Base-by-base conservation (phyloP, 2,888 invertebrate species). In the Melieria crassipennis region DNA sequence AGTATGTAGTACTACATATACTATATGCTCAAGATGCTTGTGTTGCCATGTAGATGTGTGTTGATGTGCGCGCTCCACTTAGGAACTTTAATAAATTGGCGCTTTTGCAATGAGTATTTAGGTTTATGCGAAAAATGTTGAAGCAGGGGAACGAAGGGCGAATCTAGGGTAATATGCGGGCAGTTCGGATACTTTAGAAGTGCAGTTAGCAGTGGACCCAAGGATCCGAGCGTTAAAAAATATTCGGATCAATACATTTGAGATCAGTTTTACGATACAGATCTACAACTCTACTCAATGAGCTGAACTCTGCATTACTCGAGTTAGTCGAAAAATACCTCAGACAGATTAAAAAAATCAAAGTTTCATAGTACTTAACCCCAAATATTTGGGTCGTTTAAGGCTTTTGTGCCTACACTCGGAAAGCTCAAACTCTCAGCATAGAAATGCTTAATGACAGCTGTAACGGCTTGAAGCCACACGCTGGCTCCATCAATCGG, bases 11-110 rank as follows among this genome's bases (percentile, higher is more conserved):
- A 30, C 13, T 55, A 16, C 16, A 10, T 58, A 7, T 4, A 43
- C 10, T 58, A 7, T 4, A 43, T 42, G 7, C 0, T 57, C 16
- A 7, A 13, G 9, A 5, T 55, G 9, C 5, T 5, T 30, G 30
- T 16, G 16, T 1, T 57, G 60, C 43, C 7, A 42, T 58, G 43
- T 60, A 43, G n/a, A 60, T 60, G n/a, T 45, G 52, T 43, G 43
- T 52, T 1, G 13, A 52, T 52, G 45, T 56, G 55, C 46, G 7
- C 45, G 65, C 16, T 50, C 63, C 50, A 50, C 30, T 65, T 65
- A 45, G 43, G 65, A 65, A 65, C 13, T 56, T 43, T 46, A 65
- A 65, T 65, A 55, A 56, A 65, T 65, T 65, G 16, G 43, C 56
- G 52, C 55, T 52, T 42, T 43, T 48, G 47, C 63, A 48, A 13